These are phyloP conservation scores for Altica lythri DNA, from an alignment of 2,888 invertebrate species.

Conservation along the genomic window DNA sequence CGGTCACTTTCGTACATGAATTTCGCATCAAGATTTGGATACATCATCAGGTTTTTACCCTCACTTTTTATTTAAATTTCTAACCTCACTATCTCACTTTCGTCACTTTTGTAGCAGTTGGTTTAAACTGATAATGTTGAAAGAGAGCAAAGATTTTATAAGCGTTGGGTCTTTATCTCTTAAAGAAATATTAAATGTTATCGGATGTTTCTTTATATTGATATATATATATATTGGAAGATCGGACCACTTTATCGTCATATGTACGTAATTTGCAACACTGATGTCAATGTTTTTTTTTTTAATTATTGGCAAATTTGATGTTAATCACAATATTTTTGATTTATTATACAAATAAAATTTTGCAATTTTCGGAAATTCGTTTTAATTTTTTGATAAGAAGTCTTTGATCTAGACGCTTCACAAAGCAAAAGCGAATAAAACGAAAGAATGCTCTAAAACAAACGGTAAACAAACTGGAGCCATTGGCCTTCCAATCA, in stretches of 20 bases:
- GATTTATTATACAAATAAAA: no score
- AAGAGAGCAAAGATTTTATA: neutral
- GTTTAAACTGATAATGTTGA: slow-evolving; percentile 1
- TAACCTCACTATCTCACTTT: slow-evolving; percentile 2
- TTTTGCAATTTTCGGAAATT: no score
- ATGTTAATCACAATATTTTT: no score
- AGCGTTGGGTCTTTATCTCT: neutral
- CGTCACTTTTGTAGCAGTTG: neutral
- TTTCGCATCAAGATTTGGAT: slow-evolving; percentile 28
- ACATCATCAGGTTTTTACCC: no score
- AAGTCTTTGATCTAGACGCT: no score
- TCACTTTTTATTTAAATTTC: slow-evolving; percentile 1
- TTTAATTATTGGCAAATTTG: neutral
- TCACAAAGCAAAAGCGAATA: no score
- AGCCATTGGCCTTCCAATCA: no score
- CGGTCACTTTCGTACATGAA: slow-evolving; percentile 12
- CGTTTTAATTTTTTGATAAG: no score
- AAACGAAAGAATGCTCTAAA: no score
- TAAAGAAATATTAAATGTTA: neutral
- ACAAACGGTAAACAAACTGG: no score
- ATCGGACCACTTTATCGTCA: neutral
- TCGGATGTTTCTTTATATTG: neutral
- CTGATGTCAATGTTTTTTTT: neutral
- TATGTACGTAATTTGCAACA: neutral
- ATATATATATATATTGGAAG: no score